Base-by-base conservation (phyloP, 2,888 invertebrate genomes). In the Diaperis boleti region DNA sequence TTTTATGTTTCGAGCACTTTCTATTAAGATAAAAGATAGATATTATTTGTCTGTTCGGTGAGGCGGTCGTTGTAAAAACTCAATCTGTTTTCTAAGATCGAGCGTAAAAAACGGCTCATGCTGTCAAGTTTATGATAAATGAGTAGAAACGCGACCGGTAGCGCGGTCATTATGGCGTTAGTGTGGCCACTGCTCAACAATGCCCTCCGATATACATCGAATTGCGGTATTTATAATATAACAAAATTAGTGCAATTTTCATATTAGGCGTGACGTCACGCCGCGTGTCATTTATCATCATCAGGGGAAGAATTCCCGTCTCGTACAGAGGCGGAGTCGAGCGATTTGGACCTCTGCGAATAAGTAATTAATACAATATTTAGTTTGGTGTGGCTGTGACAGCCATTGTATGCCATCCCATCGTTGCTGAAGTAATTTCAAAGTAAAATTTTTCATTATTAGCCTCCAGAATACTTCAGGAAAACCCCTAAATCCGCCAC, bases 241-340 rank as follows among this genome's bases (percentile, higher is more conserved):
- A 75, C 72, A 69, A 76, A 79, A 77, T 78, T 77, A 75, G 71
- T 69, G 76, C 77, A 79, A 79, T 79, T 79, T 79, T 74, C 78
- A 75, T 75, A 74, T 79, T 79, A 79, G 70, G 72, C 76, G 76
- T 77, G 75, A 77, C 75, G 74, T 74, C 72, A 47, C 45, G 42
- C 22, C 20, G 37, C 39, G 52, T 66, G 68, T 74, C 74, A 74
- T 77, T 74, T 71, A 75, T 76, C 74, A 68, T 59, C 49, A 42
- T 52, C 35, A 60, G 31, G 18, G 44, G 31, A 33, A 35, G 59
- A 60, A 60, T 60, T 41, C 59, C 8, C 44, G 39, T 42, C 35
- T 33, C n/a, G 33, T 3, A n/a, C n/a, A n/a, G n/a, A n/a, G n/a
- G n/a, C n/a, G n/a, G n/a, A n/a, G n/a, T n/a, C n/a, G n/a, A n/a